Evolutionary conservation across 2,888 invertebrate species (phyloP).

Genomic region (Mycalesis mineus): DNA sequence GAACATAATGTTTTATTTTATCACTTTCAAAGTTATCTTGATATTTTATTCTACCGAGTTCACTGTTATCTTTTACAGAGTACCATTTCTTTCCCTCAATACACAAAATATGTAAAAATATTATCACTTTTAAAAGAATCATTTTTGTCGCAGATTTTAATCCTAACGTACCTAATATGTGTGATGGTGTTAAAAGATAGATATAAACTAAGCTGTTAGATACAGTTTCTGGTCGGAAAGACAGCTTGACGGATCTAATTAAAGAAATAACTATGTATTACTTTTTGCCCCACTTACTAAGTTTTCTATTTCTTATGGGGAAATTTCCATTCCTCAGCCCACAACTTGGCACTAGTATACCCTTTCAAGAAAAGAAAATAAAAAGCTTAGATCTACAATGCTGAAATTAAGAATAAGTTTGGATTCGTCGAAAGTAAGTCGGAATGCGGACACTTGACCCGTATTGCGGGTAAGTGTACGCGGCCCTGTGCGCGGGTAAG

Average conservation of each 20-base stretch:
- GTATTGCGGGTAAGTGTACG: too few species aligned
- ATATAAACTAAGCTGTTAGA: conserved; percentile 12
- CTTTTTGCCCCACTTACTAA: conserved; percentile 44
- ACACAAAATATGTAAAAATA: conserved; percentile 6
- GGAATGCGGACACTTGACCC: too few species aligned
- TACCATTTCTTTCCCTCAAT: conserved; percentile 48
- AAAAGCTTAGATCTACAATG: too few species aligned
- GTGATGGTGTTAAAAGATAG: conserved; percentile 9
- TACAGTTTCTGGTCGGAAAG: conserved; percentile 26
- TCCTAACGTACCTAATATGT: neutral
- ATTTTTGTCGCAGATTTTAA: conserved; percentile 6
- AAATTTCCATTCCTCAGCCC: neutral
- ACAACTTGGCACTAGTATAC: too few species aligned
- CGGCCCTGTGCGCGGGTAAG: too few species aligned
- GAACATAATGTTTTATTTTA: neutral
- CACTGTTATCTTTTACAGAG: conserved; percentile 38
- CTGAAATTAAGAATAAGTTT: too few species aligned
- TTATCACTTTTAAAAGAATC: conserved; percentile 6
- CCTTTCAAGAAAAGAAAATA: too few species aligned
- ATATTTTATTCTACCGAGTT: neutral
- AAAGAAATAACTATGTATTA: conserved; percentile 62
- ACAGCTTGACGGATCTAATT: conserved; percentile 59
- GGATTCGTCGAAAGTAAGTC: too few species aligned
- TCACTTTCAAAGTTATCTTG: neutral
- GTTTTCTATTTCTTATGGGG: conserved; percentile 6